phyloP scores from a whole-genome alignment of 2,113 vertebrate species.

The Poeciliopsis prolifica region DNA sequence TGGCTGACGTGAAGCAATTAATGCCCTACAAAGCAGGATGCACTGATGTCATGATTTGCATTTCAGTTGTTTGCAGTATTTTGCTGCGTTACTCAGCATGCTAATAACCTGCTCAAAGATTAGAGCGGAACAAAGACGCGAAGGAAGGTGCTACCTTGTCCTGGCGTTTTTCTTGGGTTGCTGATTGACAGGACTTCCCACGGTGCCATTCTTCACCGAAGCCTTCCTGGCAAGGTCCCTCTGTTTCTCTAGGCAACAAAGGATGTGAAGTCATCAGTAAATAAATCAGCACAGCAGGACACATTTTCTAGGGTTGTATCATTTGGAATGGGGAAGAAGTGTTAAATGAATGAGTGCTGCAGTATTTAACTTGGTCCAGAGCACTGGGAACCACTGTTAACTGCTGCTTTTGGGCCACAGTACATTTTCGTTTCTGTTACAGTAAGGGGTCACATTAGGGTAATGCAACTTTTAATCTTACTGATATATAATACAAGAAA shows the following conservation, averaged over 20 bases:
- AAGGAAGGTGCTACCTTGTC: conserved; percentile 85
- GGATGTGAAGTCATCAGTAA: conserved; percentile 54
- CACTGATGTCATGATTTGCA: conserved; percentile 20
- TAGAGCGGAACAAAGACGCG: conserved; percentile 10
- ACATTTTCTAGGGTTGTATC: background rate
- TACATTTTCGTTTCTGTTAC: background rate
- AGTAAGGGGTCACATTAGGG: background rate
- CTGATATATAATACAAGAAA: too few relatives aligned
- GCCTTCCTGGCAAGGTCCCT: conserved; percentile 94
- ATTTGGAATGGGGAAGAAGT: background rate
- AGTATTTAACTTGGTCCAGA: too few relatives aligned
- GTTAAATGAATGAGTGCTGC: background rate
- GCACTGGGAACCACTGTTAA: too few relatives aligned
- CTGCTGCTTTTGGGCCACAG: too few relatives aligned
- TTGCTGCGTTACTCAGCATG: background rate
- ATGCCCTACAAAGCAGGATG: background rate
- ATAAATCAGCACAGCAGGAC: conserved; percentile 9
- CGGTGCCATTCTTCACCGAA: conserved; percentile 92
- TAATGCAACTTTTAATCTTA: background rate
- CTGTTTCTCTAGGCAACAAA: conserved; percentile 91
- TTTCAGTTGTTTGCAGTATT: conserved; percentile 17
- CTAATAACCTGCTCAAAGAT: background rate
- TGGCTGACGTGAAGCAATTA: conserved; percentile 13
- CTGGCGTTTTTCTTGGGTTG: conserved; percentile 99
- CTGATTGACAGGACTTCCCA: conserved; percentile 97